Evolutionary conservation across 2,888 invertebrate genomes (phyloP), one percentile per base, ranked within the genome.

Genomic region (Drosophila cracens): DNA sequence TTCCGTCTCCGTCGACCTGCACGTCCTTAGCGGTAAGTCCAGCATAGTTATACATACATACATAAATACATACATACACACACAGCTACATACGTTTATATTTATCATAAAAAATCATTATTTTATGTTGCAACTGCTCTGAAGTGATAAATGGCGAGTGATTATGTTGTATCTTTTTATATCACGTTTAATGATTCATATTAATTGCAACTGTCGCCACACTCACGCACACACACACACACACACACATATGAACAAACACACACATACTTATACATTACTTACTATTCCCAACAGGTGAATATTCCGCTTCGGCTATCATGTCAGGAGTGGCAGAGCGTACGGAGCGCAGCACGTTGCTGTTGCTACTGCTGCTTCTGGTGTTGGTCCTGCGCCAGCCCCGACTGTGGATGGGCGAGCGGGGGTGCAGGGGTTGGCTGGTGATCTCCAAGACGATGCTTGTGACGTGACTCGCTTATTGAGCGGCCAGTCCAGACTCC

Each of bases 1-100:
- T 93, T 96, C 97, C 74, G 97, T 97, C 76, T 97, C 96, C 92
- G 97, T 98, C 76, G 95, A 97, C 92, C 95, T 98, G 88, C 98
- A 98, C 94, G 98, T 98, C 81, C 95, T 98, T 83, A 98, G 97
- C 93, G 98, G 98, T 98, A 93, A 95, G 91, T 89, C 36, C 46
- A 10, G 3, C 46, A 7, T 43, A 46, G 25, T 7, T 25, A 49
- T 33, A 16, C 8, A 7, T 18, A 21, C 13, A 25, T 1, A 46
- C 21, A 49, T 27, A 13, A 10, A 4, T 16, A n/a, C 13, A 8
- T 4, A 56, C 34, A 43, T 11, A 43, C n/a, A 43, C 4, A 46
- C 10, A 31, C 29, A 51, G 13, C 38, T 27, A 38, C 27, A 33
- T 27, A 38, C 38, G 16, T 27, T 38, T 27, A 27, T 43, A 25